phyloP scores from a whole-genome alignment of 2,888 invertebrate species.

The Sthenelais limicola region DNA sequence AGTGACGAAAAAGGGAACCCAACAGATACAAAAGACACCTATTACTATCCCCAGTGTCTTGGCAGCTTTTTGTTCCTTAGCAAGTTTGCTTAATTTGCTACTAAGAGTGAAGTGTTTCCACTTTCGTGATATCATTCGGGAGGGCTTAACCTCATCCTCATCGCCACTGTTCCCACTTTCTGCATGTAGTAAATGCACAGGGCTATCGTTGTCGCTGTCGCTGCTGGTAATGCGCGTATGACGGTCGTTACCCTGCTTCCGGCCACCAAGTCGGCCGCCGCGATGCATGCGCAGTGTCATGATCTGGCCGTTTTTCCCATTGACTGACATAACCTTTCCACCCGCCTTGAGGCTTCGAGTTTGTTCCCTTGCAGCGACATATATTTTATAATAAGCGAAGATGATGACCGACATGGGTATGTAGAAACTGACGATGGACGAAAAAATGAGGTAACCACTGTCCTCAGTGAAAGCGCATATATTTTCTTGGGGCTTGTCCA shows the following conservation, averaged over 20 bases:
- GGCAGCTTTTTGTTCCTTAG: conserved; percentile 97
- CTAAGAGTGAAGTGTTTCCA: conserved; percentile 85
- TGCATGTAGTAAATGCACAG: conserved; percentile 41
- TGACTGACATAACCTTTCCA: conserved; percentile 81
- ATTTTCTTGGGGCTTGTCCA: conserved; percentile 41
- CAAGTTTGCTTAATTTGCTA: conserved; percentile 93
- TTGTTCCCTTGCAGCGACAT: conserved; percentile 93
- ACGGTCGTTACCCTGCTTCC: conserved; percentile 43
- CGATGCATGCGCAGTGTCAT: conserved; percentile 93
- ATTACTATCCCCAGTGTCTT: conserved; percentile 97
- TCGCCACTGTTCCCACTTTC: conserved; percentile 8
- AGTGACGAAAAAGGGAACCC: conserved; percentile 97
- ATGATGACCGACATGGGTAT: conserved; percentile 97
- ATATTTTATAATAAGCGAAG: conserved; percentile 97
- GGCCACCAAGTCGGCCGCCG: conserved; percentile 83
- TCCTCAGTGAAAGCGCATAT: conserved; percentile 96
- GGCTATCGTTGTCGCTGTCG: conserved; percentile 61
- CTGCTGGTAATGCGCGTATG: conserved; percentile 52
- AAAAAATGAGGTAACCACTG: conserved; percentile 95
- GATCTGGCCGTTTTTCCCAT: conserved; percentile 76
- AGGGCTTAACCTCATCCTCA: conserved; percentile 41
- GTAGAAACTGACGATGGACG: conserved; percentile 98
- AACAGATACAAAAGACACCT: conserved; percentile 97
- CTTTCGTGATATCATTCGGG: conserved; percentile 49
- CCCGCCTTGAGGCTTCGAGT: conserved; percentile 92